Conservation (phyloP, 2,888 invertebrate genomes). For the Ephialtes manifestator region DNA sequence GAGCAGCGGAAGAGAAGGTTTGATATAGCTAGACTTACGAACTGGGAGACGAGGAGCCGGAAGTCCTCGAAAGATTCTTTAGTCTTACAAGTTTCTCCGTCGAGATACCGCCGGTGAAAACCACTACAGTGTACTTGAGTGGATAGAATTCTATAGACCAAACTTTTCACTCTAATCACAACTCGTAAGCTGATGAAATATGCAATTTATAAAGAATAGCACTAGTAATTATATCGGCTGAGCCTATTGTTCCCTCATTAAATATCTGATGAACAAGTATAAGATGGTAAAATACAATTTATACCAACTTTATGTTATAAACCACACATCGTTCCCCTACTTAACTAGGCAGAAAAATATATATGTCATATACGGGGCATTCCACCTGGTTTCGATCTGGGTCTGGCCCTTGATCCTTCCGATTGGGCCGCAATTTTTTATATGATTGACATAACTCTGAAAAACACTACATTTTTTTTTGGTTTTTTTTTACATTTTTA, state of each 20-base stretch:
- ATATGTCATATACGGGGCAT: too few relatives aligned
- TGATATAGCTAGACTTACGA: slow-evolving; percentile 7
- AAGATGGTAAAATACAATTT: not conserved
- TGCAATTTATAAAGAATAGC: slow-evolving; percentile 15
- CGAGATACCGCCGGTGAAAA: not conserved
- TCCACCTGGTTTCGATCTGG: too few relatives aligned
- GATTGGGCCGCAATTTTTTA: too few relatives aligned
- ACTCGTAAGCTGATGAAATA: slow-evolving; percentile 1
- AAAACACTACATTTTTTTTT: too few relatives aligned
- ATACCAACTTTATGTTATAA: not conserved
- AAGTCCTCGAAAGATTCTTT: slow-evolving; percentile 32
- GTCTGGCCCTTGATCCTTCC: too few relatives aligned
- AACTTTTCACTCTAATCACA: slow-evolving; percentile 4
- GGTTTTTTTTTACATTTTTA: too few relatives aligned
- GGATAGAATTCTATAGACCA: not conserved
- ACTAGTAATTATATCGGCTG: not conserved
- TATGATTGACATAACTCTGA: too few relatives aligned
- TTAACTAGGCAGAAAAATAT: too few relatives aligned
- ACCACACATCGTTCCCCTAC: too few relatives aligned
- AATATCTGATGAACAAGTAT: not conserved
- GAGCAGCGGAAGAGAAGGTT: not conserved
- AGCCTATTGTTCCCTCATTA: not conserved
- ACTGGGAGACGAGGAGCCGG: slow-evolving; percentile 17
- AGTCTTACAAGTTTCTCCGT: slow-evolving; percentile 9
- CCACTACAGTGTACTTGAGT: not conserved